Base-by-base conservation (phyloP, 2,797 vertebrate species). In the Urosaurus nigricauda region DNA sequence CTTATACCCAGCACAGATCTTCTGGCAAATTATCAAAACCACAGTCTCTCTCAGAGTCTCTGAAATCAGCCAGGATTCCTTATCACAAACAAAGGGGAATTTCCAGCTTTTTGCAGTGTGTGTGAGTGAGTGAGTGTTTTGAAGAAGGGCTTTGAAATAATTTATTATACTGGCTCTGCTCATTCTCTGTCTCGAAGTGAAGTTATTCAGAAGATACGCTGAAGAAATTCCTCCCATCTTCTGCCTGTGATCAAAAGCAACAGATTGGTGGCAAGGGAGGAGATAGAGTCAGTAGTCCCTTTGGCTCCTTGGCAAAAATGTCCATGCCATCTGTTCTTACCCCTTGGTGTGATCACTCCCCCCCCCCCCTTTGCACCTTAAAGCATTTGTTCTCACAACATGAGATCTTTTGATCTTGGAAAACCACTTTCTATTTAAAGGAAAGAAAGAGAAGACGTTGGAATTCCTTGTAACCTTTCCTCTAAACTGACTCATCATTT, bases 321-420 rank as follows among this genome's bases (percentile, higher is more conserved):
- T 92, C 85, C 40, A 70, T 79, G 87, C 96, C 97, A 97, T 98
- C 96, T 98, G 97, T 94, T 97, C 95, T 93, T 90, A 93, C 94
- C 93, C 92, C 94, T 71, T 87, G 95, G 96, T 97, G 97, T 95
- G 96, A 96, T 95, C n/a, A n/a, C 47, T 47, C 47, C 47, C 47
- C 95, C 93, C 92, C 85, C 93, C 92, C 94, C 94, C 92, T 91
- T 94, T 93, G 40, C 92, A 94, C 95, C 93, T 95, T 92, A 91
- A 75, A 95, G 94, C 96, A 83, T 97, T 98, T 97, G 97, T 96
- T 96, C 96, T 95, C 96, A 92, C 95, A 70, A 92, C n/a, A 91
- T 94, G 96, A 93, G 84, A 92, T 71, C 94, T 96, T 98, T 97
- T 97, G 97, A 97, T 97, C 97, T 96, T 32, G 6, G 77, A 70